Evolutionary conservation across 2,797 vertebrate genomes (phyloP), one percentile per base, ranked within the genome.

Genomic region (Sarcophilus harrisii): DNA sequence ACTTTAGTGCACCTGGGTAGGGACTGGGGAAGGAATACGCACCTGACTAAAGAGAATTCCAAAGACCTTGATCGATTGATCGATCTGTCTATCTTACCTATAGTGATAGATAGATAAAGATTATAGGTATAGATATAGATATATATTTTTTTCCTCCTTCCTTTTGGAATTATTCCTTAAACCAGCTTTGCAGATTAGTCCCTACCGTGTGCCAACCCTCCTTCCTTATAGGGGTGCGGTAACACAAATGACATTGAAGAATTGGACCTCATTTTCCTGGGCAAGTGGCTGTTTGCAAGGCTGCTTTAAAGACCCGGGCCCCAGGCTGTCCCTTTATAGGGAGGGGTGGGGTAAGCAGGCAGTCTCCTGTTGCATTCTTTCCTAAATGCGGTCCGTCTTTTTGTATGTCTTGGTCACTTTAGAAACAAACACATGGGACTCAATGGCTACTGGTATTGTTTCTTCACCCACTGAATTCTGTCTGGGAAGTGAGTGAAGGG

Each of bases 361-460:
- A 4, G 62, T 10, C 90, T 87, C 52, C 92, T 11, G 94, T 62
- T 90, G 92, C 0, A 0, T 73, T 32, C 62, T 90, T 93, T 97
- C 96, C 98, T 95, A 95, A 98, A 97, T 90, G 94, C 97, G 97
- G 96, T 98, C 98, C 96, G 96, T 98, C 96, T 98, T 97, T 98
- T 95, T 98, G 98, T 99, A 97, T 98, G 98, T 99, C 98, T 98
- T 97, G 98, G 97, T 98, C 98, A 98, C 98, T 99, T 98, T 98
- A 99, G 99, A 99, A 97, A 98, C 98, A 99, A 98, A 98, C 98
- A 95, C 94, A 98, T 92, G 96, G 98, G 98, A 98, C 98, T 97
- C 95, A 95, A 98, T 96, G 98, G 98, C 98, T 99, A 97, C 98
- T 98, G 99, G 98, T 98, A 98, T 97, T 98, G 98, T 98, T 99